Percentiles rank a stretch among this genome's conserved stretches.
These are phyloP conservation scores for Zaprionus inermis DNA, from an alignment of 1,140 invertebrate species.

Conservation along the genomic window DNA sequence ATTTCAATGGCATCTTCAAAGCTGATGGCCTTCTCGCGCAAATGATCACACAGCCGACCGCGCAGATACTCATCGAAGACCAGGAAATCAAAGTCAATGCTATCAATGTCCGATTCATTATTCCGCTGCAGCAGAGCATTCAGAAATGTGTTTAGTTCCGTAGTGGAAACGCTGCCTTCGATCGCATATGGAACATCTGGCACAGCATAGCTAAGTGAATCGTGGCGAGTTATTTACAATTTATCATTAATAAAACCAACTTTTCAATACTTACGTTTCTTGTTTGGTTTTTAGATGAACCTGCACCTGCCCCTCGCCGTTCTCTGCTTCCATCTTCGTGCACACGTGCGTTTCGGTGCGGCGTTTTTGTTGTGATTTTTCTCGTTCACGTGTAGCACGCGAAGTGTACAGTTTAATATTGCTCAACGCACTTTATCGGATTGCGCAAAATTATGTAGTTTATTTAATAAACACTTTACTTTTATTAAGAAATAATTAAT, in stretches of 20 bases:
- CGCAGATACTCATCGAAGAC: slow-evolving; percentile 92
- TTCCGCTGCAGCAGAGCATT: slow-evolving; percentile 89
- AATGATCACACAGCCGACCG: slow-evolving; percentile 86
- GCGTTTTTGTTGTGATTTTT: slow-evolving; percentile 10
- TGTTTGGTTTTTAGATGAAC: slow-evolving; percentile 92
- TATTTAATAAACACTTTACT: background rate
- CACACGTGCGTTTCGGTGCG: slow-evolving; percentile 34
- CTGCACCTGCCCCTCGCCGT: slow-evolving; percentile 87
- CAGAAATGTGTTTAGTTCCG: slow-evolving; percentile 91
- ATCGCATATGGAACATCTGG: slow-evolving; percentile 93
- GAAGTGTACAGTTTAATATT: background rate
- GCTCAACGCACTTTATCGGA: background rate
- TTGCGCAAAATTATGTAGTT: background rate
- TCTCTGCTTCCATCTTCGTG: slow-evolving; percentile 77
- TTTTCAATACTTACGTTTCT: slow-evolving; percentile 87
- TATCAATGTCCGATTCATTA: slow-evolving; percentile 10
- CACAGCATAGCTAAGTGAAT: slow-evolving; percentile 90
- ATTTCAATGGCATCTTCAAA: slow-evolving; percentile 92
- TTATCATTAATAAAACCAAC: background rate
- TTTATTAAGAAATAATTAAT: slow-evolving; percentile 11
- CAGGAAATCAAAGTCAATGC: slow-evolving; percentile 95
- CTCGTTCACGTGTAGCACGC: background rate
- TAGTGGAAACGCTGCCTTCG: slow-evolving; percentile 87
- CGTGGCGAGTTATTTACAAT: background rate
- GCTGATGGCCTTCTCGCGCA: slow-evolving; percentile 88